Evolutionary conservation across 2,113 vertebrate species (phyloP).

Genomic region (Perognathus longimembris): DNA sequence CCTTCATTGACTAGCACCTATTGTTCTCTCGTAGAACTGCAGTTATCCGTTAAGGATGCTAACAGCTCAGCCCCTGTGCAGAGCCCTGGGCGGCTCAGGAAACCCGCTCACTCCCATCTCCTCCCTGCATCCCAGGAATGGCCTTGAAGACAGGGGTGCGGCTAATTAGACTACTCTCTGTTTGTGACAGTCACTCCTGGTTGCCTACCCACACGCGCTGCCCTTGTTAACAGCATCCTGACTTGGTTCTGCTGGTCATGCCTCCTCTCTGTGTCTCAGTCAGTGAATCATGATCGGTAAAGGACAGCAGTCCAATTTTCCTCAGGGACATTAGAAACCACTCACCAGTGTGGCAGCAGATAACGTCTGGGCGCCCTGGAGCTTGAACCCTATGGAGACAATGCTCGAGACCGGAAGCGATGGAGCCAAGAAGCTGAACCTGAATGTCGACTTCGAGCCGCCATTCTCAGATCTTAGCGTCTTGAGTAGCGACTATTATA

Average conservation of each 20-base stretch:
- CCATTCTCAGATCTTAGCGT: no score
- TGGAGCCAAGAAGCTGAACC: not conserved
- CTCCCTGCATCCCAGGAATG: not conserved
- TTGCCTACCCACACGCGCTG: not conserved
- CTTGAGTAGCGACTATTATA: no score
- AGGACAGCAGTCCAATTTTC: not conserved
- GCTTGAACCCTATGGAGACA: not conserved
- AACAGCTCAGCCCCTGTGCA: not conserved
- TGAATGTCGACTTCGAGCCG: not conserved
- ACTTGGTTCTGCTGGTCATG: not conserved
- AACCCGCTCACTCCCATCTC: conserved; percentile 32
- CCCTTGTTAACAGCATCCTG: not conserved
- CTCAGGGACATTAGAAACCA: not conserved
- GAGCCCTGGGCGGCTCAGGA: not conserved
- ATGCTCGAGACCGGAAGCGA: not conserved
- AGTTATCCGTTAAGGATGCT: conserved; percentile 40
- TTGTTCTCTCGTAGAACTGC: conserved; percentile 33
- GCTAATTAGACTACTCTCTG: conserved; percentile 15
- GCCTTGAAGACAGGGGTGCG: not conserved
- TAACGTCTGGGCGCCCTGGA: not conserved
- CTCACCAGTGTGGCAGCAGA: not conserved
- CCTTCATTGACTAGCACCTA: not conserved
- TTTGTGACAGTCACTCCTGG: not conserved
- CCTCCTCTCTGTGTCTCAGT: not conserved
- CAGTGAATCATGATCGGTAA: not conserved